Evolutionary conservation across 2,797 vertebrate species (phyloP).

Genomic region (Hydrocynus forskahlii): DNA sequence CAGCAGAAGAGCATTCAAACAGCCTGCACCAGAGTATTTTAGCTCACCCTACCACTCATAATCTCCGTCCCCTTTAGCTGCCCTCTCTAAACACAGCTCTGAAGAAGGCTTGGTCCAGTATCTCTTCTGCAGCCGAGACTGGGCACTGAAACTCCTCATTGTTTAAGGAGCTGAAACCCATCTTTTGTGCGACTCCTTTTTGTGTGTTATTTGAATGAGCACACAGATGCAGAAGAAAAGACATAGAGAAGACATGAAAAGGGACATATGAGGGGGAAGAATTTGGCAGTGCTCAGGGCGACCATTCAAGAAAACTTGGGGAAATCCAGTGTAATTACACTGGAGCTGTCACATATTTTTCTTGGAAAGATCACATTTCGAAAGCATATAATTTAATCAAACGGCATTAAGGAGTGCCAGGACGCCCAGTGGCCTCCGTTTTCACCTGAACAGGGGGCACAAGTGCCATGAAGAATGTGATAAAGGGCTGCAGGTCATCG

Average conservation of each 20-base stretch:
- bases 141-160: constrained; percentile 8
- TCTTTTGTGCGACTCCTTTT: constrained; percentile 30
- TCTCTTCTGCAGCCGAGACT: constrained; percentile 7
- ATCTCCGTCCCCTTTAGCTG: constrained; percentile 30
- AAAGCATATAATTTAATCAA: constrained; percentile 60
- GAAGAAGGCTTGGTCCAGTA: constrained; percentile 6
- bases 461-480: constrained; percentile 10
- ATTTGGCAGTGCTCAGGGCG: constrained; percentile 51
- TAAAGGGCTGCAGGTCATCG: constrained; percentile 25
- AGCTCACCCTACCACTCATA: constrained; percentile 29
- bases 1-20: constrained; percentile 52
- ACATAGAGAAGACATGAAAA: constrained; percentile 43
- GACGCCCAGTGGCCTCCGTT: constrained; percentile 45
- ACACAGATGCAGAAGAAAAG: constrained; percentile 41
- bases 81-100: constrained; percentile 8
- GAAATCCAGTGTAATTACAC: constrained; percentile 66
- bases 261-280: constrained; percentile 48
- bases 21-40: constrained; percentile 50
- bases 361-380: constrained; percentile 57
- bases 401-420: constrained; percentile 50
- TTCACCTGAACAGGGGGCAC: constrained; percentile 27
- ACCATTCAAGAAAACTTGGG: constrained; percentile 57
- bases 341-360: constrained; percentile 56
- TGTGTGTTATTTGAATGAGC: constrained; percentile 17
- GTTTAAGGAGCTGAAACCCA: constrained; percentile 27